These are phyloP conservation scores for Catocala fraxini DNA, from an alignment of 2,888 invertebrate species.

Conservation along the genomic window DNA sequence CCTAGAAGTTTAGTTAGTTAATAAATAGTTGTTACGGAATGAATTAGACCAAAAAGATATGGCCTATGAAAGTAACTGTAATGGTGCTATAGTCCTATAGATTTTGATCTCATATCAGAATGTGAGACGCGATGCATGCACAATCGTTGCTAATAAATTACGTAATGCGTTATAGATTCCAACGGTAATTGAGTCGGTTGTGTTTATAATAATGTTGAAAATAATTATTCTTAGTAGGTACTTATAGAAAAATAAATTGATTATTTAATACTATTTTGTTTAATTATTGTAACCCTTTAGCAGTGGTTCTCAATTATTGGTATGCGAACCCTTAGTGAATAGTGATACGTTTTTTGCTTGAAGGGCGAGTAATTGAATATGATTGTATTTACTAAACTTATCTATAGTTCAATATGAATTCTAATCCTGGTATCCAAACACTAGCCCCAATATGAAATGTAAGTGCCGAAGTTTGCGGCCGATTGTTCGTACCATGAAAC, in stretches of 20 bases:
- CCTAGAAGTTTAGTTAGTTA: slow-evolving; percentile 39
- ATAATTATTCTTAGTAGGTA: slow-evolving; percentile 82
- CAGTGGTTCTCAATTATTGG: no score
- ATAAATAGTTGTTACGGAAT: slow-evolving; percentile 52
- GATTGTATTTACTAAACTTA: no score
- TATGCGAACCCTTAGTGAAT: no score
- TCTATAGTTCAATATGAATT: no score
- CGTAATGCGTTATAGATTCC: slow-evolving; percentile 62
- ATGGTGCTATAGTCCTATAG: slow-evolving; percentile 85
- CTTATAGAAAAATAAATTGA: slow-evolving; percentile 83
- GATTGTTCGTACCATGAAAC: no score
- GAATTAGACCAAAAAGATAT: slow-evolving; percentile 83
- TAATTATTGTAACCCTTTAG: slow-evolving; percentile 35
- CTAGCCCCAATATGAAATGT: no score
- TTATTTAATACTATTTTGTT: slow-evolving; percentile 64
- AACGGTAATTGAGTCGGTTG: slow-evolving; percentile 78
- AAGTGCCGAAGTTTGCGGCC: no score
- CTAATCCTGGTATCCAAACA: no score
- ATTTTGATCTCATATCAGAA: slow-evolving; percentile 85
- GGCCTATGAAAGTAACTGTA: slow-evolving; percentile 85
- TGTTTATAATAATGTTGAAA: slow-evolving; percentile 80
- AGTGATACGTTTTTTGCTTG: no score
- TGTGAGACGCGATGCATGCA: slow-evolving; percentile 71
- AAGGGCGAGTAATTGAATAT: no score
- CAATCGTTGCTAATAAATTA: slow-evolving; percentile 63